Conservation (phyloP, 2,113 vertebrate species). For the Chauna torquata region DNA sequence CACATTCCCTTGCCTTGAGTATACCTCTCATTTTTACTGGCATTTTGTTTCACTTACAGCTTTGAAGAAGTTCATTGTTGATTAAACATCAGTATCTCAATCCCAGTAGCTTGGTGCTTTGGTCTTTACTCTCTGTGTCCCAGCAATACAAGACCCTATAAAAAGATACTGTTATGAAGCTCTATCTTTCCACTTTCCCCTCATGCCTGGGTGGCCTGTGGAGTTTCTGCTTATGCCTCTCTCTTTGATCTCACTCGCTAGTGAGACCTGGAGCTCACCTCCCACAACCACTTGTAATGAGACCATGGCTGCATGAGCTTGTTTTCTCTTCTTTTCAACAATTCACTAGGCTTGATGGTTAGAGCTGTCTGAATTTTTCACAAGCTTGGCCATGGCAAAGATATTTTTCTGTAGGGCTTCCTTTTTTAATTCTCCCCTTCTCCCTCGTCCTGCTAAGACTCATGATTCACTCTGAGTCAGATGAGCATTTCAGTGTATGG, state of each 20-base stretch:
- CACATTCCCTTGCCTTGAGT: neutral
- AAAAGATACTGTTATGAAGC: neutral
- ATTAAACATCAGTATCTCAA: neutral
- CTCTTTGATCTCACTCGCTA: neutral
- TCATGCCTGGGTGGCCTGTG: neutral
- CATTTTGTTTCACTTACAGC: neutral
- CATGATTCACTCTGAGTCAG: neutral
- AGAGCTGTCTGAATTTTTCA: slow-evolving; percentile 7
- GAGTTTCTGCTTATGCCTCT: neutral
- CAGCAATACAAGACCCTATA: neutral
- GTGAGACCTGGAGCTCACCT: neutral
- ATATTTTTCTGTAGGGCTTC: neutral
- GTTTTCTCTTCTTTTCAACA: neutral
- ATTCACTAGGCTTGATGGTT: neutral
- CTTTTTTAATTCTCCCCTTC: neutral
- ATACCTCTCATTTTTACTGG: neutral
- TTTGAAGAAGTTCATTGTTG: neutral
- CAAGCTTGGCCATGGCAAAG: neutral
- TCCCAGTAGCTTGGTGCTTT: neutral
- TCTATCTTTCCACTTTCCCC: neutral
- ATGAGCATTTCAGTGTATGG: neutral
- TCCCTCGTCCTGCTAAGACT: neutral
- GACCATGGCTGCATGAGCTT: neutral
- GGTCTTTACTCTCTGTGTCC: neutral
- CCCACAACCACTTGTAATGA: neutral